Conservation (phyloP, 2,113 vertebrate genomes). For the Phoxinus phoxinus region DNA sequence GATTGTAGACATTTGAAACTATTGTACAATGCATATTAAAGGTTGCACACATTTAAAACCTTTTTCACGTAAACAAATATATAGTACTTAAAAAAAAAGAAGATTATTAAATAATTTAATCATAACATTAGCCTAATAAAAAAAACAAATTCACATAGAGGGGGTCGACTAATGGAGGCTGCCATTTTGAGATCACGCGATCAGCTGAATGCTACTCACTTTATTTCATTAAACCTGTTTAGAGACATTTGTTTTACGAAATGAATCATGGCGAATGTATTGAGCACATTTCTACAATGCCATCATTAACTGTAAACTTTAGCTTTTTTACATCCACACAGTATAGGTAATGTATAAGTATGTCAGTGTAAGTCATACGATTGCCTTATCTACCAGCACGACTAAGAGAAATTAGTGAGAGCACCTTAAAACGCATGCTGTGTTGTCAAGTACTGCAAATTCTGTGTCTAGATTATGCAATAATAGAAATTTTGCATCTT, state of each 20-base stretch:
- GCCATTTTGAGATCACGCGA: not conserved
- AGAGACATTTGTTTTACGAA: not conserved
- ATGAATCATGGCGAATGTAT: not conserved
- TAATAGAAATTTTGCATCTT: constrained; percentile 51
- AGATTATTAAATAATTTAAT: not conserved
- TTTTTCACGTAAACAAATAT: not conserved
- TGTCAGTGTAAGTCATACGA: not conserved
- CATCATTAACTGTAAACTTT: not conserved
- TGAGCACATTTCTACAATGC: not conserved
- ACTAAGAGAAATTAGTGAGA: not conserved
- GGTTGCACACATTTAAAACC: not conserved
- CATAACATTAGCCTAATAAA: not conserved
- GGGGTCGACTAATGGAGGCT: not conserved
- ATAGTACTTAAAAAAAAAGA: no score
- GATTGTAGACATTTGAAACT: constrained; percentile 36
- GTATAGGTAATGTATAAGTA: no score
- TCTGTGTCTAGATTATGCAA: not conserved
- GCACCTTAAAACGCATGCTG: not conserved
- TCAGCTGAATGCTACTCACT: not conserved
- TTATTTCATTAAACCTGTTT: not conserved
- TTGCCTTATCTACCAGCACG: not conserved
- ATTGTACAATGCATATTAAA: not conserved
- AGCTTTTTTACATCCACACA: not conserved
- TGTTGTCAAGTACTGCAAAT: not conserved
- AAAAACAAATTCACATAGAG: not conserved